Evolutionary conservation across 1,140 invertebrate genomes (phyloP), one percentile per base, ranked within the genome.

Genomic region (Plutomurus gul): DNA sequence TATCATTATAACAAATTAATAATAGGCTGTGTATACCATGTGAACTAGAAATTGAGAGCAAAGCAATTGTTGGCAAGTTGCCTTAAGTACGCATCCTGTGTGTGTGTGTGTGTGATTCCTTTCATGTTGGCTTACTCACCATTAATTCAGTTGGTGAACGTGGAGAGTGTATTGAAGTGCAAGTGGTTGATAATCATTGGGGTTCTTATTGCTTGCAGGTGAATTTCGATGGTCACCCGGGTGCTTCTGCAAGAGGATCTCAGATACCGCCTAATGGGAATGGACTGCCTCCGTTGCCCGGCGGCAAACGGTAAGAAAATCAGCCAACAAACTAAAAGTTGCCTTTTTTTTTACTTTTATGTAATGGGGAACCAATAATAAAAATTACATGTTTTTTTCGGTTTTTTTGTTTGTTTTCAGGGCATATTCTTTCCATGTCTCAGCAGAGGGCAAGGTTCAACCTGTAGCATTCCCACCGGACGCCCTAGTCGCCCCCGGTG

Each of bases 401-500:
- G 11, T 10, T 65, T 82, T 27, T 78, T 46, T 60, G 79, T 37
- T 56, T 78, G 84, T 86, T 81, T 84, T 20, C 51, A 90, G 89
- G 75, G 88, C 90, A 13, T 92, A 92, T 85, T 90, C 90, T 70
- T 92, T 90, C 85, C 90, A 91, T 83, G 89, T 91, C n/a, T 88
- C 87, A 80, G 89, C 87, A 30, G 89, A 91, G 81, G 90, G 77
- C 20, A 79, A 79, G 51, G 76, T 80, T 65, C 79, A 76, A 22
- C 79, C 79, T n/a, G 96, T 97, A 51, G 94, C 94, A 56, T 98
- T 99, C 87, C 96, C 96, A n/a, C 91, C 94, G 30, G 97, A 99
- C 88, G 96, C 96, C 43, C 88, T 98, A 30, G 91, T 94, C 76
- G 95, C 94, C 25, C 92, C 95, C 18, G 97, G 96, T 10, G 96